phyloP scores from a whole-genome alignment of 2,113 vertebrate genomes.

The Aspidoscelis tigris region DNA sequence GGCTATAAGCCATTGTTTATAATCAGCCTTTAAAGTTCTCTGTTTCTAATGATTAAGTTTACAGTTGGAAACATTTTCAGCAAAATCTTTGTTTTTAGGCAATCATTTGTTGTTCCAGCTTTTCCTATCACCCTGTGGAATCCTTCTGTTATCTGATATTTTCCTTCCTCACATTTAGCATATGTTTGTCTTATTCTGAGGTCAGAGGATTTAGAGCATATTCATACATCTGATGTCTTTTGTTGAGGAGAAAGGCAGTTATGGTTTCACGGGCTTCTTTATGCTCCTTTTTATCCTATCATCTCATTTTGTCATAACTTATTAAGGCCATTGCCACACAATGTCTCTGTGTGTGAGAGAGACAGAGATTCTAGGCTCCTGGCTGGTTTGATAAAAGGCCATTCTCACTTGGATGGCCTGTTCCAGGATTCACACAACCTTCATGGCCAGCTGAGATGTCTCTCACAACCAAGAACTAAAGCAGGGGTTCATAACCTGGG shows the following conservation, averaged over 20 bases:
- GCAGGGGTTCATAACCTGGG: no score
- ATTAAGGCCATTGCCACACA: background rate
- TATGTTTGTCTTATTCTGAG: background rate
- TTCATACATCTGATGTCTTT: background rate
- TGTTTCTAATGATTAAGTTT: background rate
- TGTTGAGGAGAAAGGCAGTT: background rate
- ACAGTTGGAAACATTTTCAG: background rate
- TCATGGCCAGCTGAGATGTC: no score
- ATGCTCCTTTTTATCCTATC: background rate
- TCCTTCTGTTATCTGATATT: background rate
- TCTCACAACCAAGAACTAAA: no score
- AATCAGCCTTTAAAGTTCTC: background rate
- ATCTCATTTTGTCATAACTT: background rate
- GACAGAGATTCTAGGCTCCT: no score
- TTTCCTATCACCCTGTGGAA: background rate
- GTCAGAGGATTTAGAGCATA: background rate
- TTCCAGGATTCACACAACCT: no score
- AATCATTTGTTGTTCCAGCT: fast-evolving
- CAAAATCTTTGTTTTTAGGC: background rate
- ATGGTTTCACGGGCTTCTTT: background rate
- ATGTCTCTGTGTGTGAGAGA: no score
- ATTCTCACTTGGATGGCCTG: no score
- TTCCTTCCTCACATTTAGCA: background rate
- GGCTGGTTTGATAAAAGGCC: no score
- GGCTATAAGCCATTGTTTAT: background rate